Percentiles rank a stretch among this genome's conserved stretches.
Evolutionary conservation across 2,797 vertebrate species (phyloP).

Genomic region (Sebastes matsubarae): DNA sequence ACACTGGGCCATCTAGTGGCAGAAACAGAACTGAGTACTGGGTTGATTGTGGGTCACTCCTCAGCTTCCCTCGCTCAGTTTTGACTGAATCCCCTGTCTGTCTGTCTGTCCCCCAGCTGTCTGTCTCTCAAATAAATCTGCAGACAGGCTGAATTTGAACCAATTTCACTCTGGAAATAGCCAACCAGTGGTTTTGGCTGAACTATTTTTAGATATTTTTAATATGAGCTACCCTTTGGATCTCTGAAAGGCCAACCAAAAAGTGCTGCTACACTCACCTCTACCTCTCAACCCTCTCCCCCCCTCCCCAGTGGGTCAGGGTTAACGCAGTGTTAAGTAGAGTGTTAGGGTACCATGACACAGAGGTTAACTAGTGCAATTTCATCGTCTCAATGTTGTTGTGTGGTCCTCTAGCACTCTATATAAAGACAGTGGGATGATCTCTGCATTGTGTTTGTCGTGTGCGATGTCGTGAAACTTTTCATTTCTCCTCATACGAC

Average conservation of each 20-base stretch:
- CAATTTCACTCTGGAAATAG: constrained; percentile 17
- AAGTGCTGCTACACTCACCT: constrained; percentile 80
- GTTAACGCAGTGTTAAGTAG: constrained; percentile 74
- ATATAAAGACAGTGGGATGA: constrained; percentile 70
- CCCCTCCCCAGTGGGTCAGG: constrained; percentile 77
- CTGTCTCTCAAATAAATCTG: constrained; percentile 64
- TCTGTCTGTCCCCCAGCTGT: constrained; percentile 66
- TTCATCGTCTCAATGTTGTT: constrained; percentile 77
- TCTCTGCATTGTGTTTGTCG: constrained; percentile 78
- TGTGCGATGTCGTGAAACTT: constrained; percentile 77
- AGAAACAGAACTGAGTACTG: constrained; percentile 65
- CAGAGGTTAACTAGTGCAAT: constrained; percentile 73
- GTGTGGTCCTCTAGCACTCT: constrained; percentile 79
- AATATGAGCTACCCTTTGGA: constrained; percentile 49
- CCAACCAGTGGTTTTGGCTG: constrained; percentile 42
- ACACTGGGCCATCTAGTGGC: constrained; percentile 80
- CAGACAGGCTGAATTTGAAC: constrained; percentile 65
- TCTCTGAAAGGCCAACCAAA: constrained; percentile 69
- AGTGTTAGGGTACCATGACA: constrained; percentile 78
- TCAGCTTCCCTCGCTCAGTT: constrained; percentile 69
- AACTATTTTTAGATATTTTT: constrained; percentile 9
- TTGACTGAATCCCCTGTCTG: constrained; percentile 73
- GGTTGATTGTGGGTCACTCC: constrained; percentile 56
- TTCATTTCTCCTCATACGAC: constrained; percentile 71
- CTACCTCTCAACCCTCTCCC: constrained; percentile 78